Evolutionary conservation across 2,888 invertebrate genomes (phyloP).

Genomic region (Sicus ferrugineus): DNA sequence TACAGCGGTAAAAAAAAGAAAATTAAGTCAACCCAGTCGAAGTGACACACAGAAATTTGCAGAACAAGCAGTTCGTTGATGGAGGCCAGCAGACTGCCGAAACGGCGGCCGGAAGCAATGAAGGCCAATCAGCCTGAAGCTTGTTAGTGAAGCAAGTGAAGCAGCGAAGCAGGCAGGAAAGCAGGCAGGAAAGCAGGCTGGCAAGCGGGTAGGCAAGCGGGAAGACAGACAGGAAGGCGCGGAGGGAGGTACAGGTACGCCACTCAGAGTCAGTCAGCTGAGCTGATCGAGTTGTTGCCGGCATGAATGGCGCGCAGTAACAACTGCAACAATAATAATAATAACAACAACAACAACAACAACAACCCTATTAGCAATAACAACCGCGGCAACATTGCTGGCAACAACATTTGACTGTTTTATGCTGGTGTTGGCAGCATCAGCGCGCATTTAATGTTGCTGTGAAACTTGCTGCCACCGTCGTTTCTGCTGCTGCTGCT

Average conservation of each 20-base stretch:
- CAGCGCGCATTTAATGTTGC: neutral
- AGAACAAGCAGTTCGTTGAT: neutral
- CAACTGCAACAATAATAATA: constrained; percentile 25
- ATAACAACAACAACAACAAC: neutral
- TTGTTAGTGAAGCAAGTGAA: neutral
- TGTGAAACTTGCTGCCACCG: neutral
- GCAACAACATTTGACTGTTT: constrained; percentile 23
- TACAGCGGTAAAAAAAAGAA: neutral
- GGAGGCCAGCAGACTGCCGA: neutral
- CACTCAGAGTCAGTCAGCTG: constrained; percentile 23
- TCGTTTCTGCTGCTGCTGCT: neutral
- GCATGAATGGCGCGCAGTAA: constrained; percentile 34
- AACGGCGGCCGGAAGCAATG: neutral
- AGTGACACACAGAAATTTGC: neutral
- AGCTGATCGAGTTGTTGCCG: constrained; percentile 41
- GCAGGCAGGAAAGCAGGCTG: neutral
- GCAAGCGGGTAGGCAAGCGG: neutral
- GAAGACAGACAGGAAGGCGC: neutral
- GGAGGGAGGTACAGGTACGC: neutral
- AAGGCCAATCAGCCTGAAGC: neutral
- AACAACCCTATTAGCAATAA: constrained; percentile 12
- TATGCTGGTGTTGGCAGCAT: constrained; percentile 3
- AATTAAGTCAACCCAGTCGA: constrained; percentile 19
- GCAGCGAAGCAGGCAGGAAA: neutral
- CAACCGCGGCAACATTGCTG: constrained; percentile 41